phyloP scores from a whole-genome alignment of 1,140 invertebrate genomes.

The Holotrichia oblita region DNA sequence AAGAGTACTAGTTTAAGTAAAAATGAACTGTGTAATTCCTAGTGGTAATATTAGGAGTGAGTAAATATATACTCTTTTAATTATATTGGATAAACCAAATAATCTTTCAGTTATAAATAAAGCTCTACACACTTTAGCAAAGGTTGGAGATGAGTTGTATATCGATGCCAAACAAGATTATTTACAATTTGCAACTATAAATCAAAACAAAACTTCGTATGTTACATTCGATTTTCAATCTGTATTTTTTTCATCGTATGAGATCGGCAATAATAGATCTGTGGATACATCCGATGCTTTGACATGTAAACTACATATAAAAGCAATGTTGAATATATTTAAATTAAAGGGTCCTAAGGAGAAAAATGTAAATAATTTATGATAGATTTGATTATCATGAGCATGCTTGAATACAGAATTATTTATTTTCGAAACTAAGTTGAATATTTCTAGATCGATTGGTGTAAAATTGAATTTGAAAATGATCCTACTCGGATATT shows the following conservation, averaged over 20 bases:
- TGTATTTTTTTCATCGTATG: conserved; percentile 72
- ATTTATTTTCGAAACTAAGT: no score
- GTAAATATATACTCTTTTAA: conserved; percentile 46
- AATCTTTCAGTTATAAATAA: conserved; percentile 78
- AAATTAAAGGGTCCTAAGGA: conserved; percentile 63
- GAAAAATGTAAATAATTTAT: conserved; percentile 57
- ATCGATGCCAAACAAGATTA: conserved; percentile 73
- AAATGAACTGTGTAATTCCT: conserved; percentile 71
- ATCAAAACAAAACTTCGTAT: conserved; percentile 84
- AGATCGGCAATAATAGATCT: conserved; percentile 48
- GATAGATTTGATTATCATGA: no score
- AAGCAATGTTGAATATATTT: conserved; percentile 69
- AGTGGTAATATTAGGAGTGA: conserved; percentile 70
- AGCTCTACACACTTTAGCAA: conserved; percentile 83
- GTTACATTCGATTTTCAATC: conserved; percentile 78
- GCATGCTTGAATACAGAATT: no score
- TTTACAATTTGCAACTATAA: conserved; percentile 78
- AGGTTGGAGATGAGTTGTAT: conserved; percentile 87
- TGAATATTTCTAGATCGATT: conserved; percentile 51
- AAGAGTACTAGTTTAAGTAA: conserved; percentile 42
- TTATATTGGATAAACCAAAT: conserved; percentile 2
- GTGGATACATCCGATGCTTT: conserved; percentile 41
- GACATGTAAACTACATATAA: conserved; percentile 73
- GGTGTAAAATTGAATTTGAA: conserved; percentile 54
- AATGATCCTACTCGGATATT: conserved; percentile 50